These are phyloP conservation scores for Nannoperca obscura DNA, from an alignment of 2,797 vertebrate genomes.

Conservation along the genomic window DNA sequence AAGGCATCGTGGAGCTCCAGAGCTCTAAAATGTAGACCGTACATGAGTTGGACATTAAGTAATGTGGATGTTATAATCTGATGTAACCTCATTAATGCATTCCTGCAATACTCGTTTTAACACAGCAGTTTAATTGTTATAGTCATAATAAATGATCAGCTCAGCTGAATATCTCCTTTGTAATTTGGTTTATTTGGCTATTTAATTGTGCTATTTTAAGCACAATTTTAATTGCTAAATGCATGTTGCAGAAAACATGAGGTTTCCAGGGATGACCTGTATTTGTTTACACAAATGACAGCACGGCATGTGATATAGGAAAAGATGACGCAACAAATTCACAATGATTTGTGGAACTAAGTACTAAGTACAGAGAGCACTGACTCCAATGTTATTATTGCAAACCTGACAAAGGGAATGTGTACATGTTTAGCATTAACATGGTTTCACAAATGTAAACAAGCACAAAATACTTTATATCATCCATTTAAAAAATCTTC, in stretches of 20 bases:
- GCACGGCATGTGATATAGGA: not conserved
- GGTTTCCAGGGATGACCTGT: not conserved
- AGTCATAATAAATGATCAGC: not conserved
- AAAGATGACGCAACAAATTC: not conserved
- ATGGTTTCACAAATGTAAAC: not conserved
- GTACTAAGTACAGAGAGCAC: not conserved
- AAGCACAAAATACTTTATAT: not conserved
- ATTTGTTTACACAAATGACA: not conserved
- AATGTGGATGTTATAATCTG: not conserved
- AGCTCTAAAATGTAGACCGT: not conserved
- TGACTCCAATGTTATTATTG: not conserved
- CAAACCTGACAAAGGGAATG: not conserved
- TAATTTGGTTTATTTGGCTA: not conserved
- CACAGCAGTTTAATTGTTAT: not conserved
- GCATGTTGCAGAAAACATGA: not conserved
- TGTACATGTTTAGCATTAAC: not conserved
- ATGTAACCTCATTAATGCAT: constrained; percentile 8
- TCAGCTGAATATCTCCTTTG: not conserved
- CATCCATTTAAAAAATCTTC: not conserved
- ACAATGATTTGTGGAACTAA: not conserved
- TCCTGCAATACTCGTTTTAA: not conserved
- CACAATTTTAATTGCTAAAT: no score
- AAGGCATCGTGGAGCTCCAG: not conserved
- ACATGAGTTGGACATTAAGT: not conserved
- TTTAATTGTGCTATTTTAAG: constrained; percentile 2